Conservation (phyloP, 2,113 vertebrate genomes). For the Hippocampus comes region DNA sequence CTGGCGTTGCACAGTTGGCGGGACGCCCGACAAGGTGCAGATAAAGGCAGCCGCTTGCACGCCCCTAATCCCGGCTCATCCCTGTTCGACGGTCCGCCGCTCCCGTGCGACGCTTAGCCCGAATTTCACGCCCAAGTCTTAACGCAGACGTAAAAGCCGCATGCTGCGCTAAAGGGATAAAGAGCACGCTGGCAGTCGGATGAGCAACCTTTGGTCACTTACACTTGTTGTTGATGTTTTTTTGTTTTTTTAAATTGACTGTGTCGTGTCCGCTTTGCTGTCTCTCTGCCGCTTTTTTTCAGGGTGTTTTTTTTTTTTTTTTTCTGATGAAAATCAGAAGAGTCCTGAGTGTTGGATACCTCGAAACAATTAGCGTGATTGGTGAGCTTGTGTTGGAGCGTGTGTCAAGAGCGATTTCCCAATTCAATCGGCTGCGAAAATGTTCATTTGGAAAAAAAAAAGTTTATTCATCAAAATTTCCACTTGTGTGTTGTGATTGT, state of each 20-base stretch:
- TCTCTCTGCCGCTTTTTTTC: background rate
- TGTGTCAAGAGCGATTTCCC: no score
- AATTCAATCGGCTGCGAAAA: no score
- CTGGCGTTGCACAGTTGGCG: constrained; percentile 65
- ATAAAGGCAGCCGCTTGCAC: constrained; percentile 56
- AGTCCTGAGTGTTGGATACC: no score
- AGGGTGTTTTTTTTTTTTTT: no score
- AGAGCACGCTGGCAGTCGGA: constrained; percentile 57
- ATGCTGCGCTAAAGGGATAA: constrained; percentile 62
- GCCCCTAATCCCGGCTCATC: constrained; percentile 70
- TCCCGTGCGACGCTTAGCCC: constrained; percentile 65
- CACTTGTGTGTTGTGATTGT: no score
- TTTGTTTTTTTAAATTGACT: background rate
- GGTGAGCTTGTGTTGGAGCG: no score
- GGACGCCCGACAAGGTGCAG: constrained; percentile 57
- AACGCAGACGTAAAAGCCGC: constrained; percentile 59
- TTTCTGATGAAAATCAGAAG: no score
- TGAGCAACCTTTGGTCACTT: constrained; percentile 63
- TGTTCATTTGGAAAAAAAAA: no score
- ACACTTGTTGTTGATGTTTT: constrained; percentile 36
- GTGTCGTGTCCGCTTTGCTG: constrained; percentile 23
- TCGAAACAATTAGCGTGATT: no score
- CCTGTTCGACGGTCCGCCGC: constrained; percentile 65
- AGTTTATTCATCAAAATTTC: no score
- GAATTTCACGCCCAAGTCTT: constrained; percentile 69